Evolutionary conservation across 2,113 vertebrate genomes (phyloP).

Genomic region (Micronisus gabar): DNA sequence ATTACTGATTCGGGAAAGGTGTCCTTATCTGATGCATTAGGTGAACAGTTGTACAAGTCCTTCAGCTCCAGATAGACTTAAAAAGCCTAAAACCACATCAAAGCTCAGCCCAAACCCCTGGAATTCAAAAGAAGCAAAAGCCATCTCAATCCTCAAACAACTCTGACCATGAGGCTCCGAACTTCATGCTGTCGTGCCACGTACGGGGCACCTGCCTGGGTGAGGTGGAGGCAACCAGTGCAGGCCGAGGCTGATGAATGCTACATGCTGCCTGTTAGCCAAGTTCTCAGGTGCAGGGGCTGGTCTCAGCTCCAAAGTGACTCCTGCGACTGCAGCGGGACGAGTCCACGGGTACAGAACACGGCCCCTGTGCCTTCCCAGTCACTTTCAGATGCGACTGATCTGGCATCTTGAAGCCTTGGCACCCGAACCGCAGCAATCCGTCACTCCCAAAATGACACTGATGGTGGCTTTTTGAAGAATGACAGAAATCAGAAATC

Average conservation of each 20-base stretch:
- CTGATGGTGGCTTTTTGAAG: not conserved
- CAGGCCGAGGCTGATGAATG: accelerated
- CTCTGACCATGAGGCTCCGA: not conserved
- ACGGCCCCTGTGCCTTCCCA: not conserved
- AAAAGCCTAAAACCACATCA: not conserved
- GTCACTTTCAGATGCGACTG: not conserved
- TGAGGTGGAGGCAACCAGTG: not conserved
- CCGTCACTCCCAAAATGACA: not conserved
- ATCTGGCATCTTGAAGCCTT: not conserved
- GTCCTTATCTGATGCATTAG: not conserved
- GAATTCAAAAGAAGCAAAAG: not conserved
- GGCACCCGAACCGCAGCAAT: not conserved
- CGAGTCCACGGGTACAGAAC: not conserved
- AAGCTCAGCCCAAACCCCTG: not conserved
- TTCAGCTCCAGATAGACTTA: not conserved
- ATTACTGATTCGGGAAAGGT: not conserved
- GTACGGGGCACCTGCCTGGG: accelerated
- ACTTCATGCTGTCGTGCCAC: accelerated
- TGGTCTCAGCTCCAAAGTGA: accelerated
- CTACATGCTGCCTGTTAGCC: not conserved
- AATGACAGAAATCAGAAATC: not conserved
- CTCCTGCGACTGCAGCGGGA: accelerated
- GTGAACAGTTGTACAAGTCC: not conserved
- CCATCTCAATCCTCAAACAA: not conserved
- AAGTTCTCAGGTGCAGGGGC: not conserved